These are phyloP conservation scores for Diaperis boleti DNA, from an alignment of 2,888 invertebrate species.

Conservation along the genomic window DNA sequence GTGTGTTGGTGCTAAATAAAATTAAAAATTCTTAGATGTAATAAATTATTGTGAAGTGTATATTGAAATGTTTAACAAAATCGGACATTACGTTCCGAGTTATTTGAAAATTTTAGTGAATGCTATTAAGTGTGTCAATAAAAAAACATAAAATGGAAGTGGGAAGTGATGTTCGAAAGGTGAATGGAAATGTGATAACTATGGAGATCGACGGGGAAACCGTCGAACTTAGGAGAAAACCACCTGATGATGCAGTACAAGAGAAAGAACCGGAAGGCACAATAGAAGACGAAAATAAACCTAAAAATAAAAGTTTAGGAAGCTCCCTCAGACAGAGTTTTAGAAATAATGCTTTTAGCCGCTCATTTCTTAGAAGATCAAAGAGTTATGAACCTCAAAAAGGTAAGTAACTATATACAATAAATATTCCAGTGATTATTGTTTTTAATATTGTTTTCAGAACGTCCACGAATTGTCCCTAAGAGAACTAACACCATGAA, in stretches of 20 bases:
- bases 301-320: slow-evolving; percentile 16
- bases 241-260: too few relatives aligned
- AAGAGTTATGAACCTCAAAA: slow-evolving; percentile 29
- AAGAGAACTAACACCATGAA: slow-evolving; percentile 32
- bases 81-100: too few relatives aligned
- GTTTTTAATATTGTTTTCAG: slow-evolving; percentile 8
- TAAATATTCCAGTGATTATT: neutral
- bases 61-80: too few relatives aligned
- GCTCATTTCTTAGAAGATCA: slow-evolving; percentile 18
- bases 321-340: slow-evolving; percentile 34
- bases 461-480: slow-evolving; percentile 29
- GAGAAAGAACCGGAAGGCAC: too few relatives aligned
- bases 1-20: too few relatives aligned
- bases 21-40: too few relatives aligned
- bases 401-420: slow-evolving; percentile 4
- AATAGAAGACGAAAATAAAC: neutral
- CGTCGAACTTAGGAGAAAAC: slow-evolving; percentile 17
- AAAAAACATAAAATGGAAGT: too few relatives aligned
- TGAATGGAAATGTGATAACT: neutral
- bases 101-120: neutral
- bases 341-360: slow-evolving; percentile 3
- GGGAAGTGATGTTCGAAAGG: too few relatives aligned
- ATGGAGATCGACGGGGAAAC: slow-evolving; percentile 31
- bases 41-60: too few relatives aligned
- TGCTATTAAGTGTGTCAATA: too few relatives aligned